Conservation (phyloP, 2,797 vertebrate genomes). For the Paramormyrops hopkinsi region DNA sequence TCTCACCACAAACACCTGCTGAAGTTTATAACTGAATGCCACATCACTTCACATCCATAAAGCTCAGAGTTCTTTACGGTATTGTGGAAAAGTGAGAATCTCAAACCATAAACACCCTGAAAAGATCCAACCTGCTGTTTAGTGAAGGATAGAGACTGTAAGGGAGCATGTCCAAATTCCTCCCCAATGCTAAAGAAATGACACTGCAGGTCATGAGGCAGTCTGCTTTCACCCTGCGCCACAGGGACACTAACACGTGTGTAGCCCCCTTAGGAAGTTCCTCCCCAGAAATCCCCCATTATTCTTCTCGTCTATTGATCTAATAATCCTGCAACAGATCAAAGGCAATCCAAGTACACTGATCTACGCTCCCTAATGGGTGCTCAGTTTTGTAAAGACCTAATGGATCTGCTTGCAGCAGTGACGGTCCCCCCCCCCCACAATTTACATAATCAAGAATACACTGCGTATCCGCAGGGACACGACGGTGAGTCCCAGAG, state of each 20-base stretch:
- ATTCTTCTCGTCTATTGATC: not conserved
- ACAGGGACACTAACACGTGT: not conserved
- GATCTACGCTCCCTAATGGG: not conserved
- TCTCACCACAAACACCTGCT: not conserved
- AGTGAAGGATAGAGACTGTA: slow-evolving; percentile 27
- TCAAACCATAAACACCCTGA: not conserved
- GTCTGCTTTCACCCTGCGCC: not conserved
- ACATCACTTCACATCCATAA: not conserved
- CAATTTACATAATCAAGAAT: not conserved
- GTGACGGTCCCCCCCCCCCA: rapidly evolving
- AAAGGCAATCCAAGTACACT: not conserved
- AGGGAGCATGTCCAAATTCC: not conserved
- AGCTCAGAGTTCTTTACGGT: not conserved
- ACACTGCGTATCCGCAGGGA: not conserved
- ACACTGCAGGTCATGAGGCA: not conserved
- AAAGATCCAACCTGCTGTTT: slow-evolving; percentile 24
- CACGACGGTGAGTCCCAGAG: not conserved
- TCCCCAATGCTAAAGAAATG: slow-evolving; percentile 16
- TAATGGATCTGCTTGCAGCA: not conserved
- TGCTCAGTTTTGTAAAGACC: not conserved
- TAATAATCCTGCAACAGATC: not conserved
- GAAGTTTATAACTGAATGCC: not conserved
- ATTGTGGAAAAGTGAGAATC: not conserved
- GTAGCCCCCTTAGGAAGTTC: not conserved
- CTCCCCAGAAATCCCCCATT: not conserved